phyloP scores from a whole-genome alignment of 1,140 invertebrate genomes.

The Tetramorium parvispinum region DNA sequence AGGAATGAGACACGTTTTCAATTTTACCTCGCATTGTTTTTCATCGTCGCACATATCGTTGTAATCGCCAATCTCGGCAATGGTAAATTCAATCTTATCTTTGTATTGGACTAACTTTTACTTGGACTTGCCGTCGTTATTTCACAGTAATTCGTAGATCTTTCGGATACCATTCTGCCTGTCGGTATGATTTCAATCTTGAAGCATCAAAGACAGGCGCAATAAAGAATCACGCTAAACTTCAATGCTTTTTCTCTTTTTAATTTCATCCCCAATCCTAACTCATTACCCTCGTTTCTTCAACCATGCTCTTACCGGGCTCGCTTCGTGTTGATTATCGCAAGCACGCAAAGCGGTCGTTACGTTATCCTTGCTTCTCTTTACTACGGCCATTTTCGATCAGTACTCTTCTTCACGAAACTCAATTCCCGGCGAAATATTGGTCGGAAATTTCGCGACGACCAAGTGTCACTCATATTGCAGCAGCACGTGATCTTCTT shows the following conservation, averaged over 20 bases:
- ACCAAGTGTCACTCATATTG: background rate
- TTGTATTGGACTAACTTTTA: background rate
- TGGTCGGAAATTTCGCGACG: background rate
- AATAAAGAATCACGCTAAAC: conserved; percentile 48
- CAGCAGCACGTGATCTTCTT: background rate
- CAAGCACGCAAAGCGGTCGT: conserved; percentile 57
- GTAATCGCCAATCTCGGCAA: background rate
- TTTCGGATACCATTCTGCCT: conserved; percentile 1
- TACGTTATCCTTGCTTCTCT: conserved; percentile 42
- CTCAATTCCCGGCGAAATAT: conserved; percentile 2
- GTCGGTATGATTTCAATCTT: conserved; percentile 36
- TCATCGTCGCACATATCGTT: background rate
- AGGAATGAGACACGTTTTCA: background rate
- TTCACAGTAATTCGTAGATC: background rate
- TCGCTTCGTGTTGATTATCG: conserved; percentile 42
- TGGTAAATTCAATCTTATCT: background rate
- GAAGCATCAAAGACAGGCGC: background rate
- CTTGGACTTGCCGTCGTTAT: background rate
- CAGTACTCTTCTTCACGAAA: conserved; percentile 1
- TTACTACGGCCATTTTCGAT: conserved; percentile 27
- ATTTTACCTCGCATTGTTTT: background rate
- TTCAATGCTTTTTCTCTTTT: conserved; percentile 35
- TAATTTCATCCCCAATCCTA: conserved; percentile 35
- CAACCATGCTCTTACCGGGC: background rate
- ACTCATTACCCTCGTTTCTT: conserved; percentile 28